These are phyloP conservation scores for Terrapene triunguis DNA, from an alignment of 2,113 vertebrate species.

Conservation along the genomic window DNA sequence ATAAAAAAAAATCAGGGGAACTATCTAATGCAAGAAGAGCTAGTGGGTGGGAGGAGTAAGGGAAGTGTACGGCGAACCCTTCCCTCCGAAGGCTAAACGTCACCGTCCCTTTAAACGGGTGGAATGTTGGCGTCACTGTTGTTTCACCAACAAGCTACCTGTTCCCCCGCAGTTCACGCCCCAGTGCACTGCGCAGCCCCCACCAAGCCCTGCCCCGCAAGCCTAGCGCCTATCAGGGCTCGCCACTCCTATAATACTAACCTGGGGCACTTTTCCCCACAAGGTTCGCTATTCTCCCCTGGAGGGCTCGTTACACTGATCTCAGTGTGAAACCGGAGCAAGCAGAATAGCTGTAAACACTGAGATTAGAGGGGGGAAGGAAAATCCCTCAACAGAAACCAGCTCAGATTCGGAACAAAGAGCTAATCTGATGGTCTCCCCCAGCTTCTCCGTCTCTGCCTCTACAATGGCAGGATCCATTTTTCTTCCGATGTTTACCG, in stretches of 20 bases:
- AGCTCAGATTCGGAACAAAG: background rate
- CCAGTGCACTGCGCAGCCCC: background rate
- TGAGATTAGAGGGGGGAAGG: background rate
- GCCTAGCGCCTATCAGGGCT: background rate
- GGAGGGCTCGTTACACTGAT: constrained; percentile 36
- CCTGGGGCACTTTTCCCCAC: background rate
- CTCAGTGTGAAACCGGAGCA: background rate
- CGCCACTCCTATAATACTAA: background rate
- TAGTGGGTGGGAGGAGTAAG: background rate
- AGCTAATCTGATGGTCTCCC: background rate
- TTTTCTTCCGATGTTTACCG: background rate
- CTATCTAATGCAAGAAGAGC: background rate
- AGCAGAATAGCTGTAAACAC: background rate
- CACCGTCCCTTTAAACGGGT: background rate
- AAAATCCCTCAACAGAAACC: background rate
- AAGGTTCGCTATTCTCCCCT: background rate
- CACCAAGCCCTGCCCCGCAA: background rate
- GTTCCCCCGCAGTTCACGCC: background rate
- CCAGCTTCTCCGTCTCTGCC: background rate
- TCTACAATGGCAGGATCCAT: constrained; percentile 1
- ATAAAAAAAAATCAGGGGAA: background rate
- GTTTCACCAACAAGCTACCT: background rate
- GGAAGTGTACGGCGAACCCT: background rate
- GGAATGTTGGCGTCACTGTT: background rate
- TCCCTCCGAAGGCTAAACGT: background rate